Evolutionary conservation across 2,888 invertebrate species (phyloP), one percentile per base, ranked within the genome.

Genomic region (Euplexia lucipara): DNA sequence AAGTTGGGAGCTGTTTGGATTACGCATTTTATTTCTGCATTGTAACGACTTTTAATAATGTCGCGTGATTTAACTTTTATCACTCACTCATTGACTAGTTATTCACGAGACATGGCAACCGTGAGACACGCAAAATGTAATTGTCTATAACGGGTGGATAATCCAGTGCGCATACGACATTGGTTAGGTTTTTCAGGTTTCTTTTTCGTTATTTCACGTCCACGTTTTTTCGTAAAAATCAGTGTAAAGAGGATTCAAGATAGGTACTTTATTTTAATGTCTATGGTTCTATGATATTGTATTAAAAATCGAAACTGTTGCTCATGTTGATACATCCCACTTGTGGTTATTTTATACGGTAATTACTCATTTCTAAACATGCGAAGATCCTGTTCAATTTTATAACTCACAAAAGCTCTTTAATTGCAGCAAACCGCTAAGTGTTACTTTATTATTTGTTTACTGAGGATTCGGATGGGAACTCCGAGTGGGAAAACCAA

Each of bases 401-500:
- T 16, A 35, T 34, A 3, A 42, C 14, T 44, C 14, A 41, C 18
- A 48, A 59, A 58, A 49, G 52, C 30, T 72, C 47, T 32, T 41
- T 61, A 59, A 68, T 70, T 62, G 60, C 44, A 30, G 18, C 42
- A 41, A 58, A 74, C 48, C 54, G 45, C 49, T 8, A 16, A 67
- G 61, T 67, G 44, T 56, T 60, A 20, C 26, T 26, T 26, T 42
- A 70, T 49, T 51, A n/a, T 52, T 35, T 59, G 34, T 59, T 48
- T 49, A 26, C 41, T 26, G 18, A 60, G 48, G 12, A 52, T 70
- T 73, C 73, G 9, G 48, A 47, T 52, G 78, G 77, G 45, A 76
- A 66, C 58, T 66, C 70, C 77, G 14, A 62, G 42, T 67, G 74
- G 80, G 54, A 70, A 77, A 80, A 71, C 71, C 64, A 42, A 44